phyloP scores from a whole-genome alignment of 2,113 vertebrate species.

The Chunga burmeisteri region DNA sequence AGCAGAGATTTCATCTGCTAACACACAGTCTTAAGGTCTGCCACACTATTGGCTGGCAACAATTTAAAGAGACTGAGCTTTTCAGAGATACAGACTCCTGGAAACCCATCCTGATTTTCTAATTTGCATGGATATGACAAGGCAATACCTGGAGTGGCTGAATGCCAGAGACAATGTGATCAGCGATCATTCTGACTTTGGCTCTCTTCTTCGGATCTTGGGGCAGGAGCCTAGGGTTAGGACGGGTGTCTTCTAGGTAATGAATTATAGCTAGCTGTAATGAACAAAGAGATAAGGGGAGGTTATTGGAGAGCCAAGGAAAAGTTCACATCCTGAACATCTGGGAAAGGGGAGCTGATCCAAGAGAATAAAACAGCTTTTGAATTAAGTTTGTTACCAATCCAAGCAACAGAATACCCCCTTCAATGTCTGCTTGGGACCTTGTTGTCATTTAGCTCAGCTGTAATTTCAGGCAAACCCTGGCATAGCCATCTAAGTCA shows the following conservation, averaged over 20 bases:
- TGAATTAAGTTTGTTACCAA: background rate
- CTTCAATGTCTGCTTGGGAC: background rate
- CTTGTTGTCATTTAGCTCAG: background rate
- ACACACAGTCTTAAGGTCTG: background rate
- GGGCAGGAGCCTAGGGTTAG: conserved; percentile 84
- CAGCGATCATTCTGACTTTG: conserved; percentile 87
- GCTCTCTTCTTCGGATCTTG: conserved; percentile 84
- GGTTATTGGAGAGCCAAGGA: background rate
- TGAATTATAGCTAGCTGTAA: conserved; percentile 92
- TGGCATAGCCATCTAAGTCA: background rate
- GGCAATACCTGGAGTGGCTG: conserved; percentile 90
- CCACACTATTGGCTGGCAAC: background rate
- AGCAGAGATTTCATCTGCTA: background rate
- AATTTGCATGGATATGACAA: background rate
- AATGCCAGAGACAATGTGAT: conserved; percentile 88
- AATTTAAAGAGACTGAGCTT: background rate
- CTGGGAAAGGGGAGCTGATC: background rate
- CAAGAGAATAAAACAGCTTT: background rate
- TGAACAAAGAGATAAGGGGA: background rate
- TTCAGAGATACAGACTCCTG: background rate
- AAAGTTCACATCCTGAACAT: background rate
- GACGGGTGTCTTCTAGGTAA: conserved; percentile 91
- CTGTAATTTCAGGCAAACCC: background rate
- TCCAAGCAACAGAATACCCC: background rate
- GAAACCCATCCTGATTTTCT: background rate